Evolutionary conservation across 2,888 invertebrate genomes (phyloP), one percentile per base, ranked within the genome.

Genomic region (Harpagoxenus sublaevis): DNA sequence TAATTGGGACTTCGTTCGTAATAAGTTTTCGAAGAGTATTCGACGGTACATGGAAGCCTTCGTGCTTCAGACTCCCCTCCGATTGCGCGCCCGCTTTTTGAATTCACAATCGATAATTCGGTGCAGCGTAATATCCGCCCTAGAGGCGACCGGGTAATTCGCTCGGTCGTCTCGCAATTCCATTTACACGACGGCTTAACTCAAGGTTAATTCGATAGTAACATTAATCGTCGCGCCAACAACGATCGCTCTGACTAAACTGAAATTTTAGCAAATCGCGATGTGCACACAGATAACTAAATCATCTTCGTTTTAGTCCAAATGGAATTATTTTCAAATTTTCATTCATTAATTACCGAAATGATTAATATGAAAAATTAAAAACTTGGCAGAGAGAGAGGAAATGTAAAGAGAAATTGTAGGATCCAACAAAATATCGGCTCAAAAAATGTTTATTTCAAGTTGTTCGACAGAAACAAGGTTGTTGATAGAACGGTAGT

Each of bases 81-180:
- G 79, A 79, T 79, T 79, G 79, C 79, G 73, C 73, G 79, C 39
- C 23, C 79, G 79, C 79, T 79, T 79, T 79, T 79, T 79, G 79
- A 79, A 79, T 79, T 79, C 79, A 79, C 79, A 79, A 79, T 79
- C 79, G 79, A 79, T 79, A 79, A 79, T 79, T 79, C 79, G 79
- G 79, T 71, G 79, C 79, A 79, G 79, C 79, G 79, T 60, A 79
- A 79, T 79, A 79, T 79, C 79, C 79, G 79, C 73, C 79, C 79
- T 73, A 60, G 79, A 79, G 79, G 79, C 79, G 60, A 79, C 79
- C 73, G 39, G 73, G 73, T 79, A 79, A 79, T 79, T 79, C 73
- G 79, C 79, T 79, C 73, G 79, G 79, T 79, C 79, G 73, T 79
- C 79, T 79, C 79, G 79, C 79, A 79, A 79, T 79, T 79, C 79